Base-by-base conservation (phyloP, 2,113 vertebrate genomes). In the Polyodon spathula region DNA sequence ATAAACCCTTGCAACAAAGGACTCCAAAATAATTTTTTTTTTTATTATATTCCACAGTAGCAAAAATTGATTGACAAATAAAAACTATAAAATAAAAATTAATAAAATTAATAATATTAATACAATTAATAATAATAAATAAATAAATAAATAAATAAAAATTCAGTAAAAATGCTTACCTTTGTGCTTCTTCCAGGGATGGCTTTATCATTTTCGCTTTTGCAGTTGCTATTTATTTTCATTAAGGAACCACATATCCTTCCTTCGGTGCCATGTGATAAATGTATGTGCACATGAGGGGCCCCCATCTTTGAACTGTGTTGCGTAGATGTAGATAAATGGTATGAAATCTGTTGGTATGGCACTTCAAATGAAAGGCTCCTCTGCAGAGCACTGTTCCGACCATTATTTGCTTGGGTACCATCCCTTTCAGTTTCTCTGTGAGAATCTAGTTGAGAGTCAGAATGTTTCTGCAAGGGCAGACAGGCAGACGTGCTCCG, bases 281-380 rank as follows among this genome's bases (percentile, higher is more conserved):
- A 86, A 71, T 91, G 90, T 71, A 97, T 94, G 73, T 94, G 91
- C 66, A 97, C 87, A 57, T 92, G 90, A 59, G 94, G 88, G 59
- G 81, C 81, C 67, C 81, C 82, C 53, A 76, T 82, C 70, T 64
- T 79, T 0, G 83, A 84, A 72, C 80, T 84, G 65, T 66, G 75
- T 60, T 84, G 84, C 63, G 84, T 87, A 70, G 87, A 76, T 71
- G 91, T 93, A 17, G 91, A 88, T 78, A 90, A 84, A 46, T 87
- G 84, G 75, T 88, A 93, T 70, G 90, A 89, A 83, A 88, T 80
- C 76, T 83, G 90, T 10, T 76, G 74, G 8, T 62, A 80, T 5
- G 89, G 87, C 60, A 91, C 89, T 77, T 93, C 94, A 65, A 95
- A 62, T 0, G 95, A 98, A 76, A 95, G 74, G 64, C 94, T 98